Conservation (phyloP, 2,797 vertebrate species). For the Hoplostethus atlanticus region DNA sequence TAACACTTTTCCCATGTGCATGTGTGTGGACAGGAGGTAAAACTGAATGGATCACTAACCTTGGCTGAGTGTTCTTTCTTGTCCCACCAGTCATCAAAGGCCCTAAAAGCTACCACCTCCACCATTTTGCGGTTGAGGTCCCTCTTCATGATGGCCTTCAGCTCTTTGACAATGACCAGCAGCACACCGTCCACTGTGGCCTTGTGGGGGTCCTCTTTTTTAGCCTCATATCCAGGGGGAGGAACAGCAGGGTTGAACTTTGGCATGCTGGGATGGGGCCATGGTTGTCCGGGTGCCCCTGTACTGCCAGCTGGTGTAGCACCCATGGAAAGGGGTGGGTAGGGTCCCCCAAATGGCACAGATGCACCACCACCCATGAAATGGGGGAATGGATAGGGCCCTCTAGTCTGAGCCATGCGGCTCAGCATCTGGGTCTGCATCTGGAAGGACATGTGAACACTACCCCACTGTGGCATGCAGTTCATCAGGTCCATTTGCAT, state of each 20-base stretch:
- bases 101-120: constrained; percentile 97
- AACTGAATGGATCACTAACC: constrained; percentile 75
- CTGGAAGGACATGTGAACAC: constrained; percentile 97
- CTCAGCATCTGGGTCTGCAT: constrained; percentile 99
- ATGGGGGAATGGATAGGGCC: constrained; percentile 90
- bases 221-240: constrained; percentile 92
- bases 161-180: constrained; percentile 95
- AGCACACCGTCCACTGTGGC: constrained; percentile 97
- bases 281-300: constrained; percentile 88
- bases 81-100: constrained; percentile 99
- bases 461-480: constrained; percentile 94
- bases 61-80: constrained; percentile 97
- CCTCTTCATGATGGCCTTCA: constrained; percentile 99
- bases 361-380: constrained; percentile 83
- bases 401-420: constrained; percentile 94
- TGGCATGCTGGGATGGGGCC: constrained; percentile 89
- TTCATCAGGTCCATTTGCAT: constrained; percentile 96
- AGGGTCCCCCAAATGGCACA: constrained; percentile 90
- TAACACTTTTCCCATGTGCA: not conserved
- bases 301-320: constrained; percentile 57
- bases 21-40: not conserved
- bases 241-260: constrained; percentile 97
- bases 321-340: constrained; percentile 87
- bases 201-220: constrained; percentile 98
- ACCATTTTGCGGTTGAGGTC: constrained; percentile 99